Evolutionary conservation across 2,888 invertebrate genomes (phyloP), one percentile per base, ranked within the genome.

Genomic region (Plemyria rubiginata): DNA sequence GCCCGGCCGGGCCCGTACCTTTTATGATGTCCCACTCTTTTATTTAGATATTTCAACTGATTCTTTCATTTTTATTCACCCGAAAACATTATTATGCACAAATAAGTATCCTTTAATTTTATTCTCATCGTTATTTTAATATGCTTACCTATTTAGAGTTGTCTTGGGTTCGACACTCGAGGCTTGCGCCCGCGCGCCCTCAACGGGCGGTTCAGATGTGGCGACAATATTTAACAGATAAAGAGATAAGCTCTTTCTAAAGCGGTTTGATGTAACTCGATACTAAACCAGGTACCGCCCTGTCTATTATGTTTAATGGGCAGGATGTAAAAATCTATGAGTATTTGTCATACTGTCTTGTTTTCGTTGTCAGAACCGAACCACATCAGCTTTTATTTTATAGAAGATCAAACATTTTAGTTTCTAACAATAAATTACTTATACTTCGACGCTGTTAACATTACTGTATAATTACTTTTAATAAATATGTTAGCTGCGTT

Each of bases 11-110:
- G 69, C 71, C 54, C 79, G 75, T 73, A 77, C 82, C 80, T 85
- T 87, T 87, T 87, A 88, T 88, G 85, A 87, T 80, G 77, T 77
- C 80, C 79, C 75, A 38, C 36, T 38, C 36, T 38, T 90, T 90
- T 91, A 90, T 90, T 90, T 87, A 88, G 85, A 88, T 88, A 90
- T 92, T 87, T 87, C 84, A 85, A 86, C 81, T 80, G 84, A 84
- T 83, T 84, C 86, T 81, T 84, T 88, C 89, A 88, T 90, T 90
- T 90, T 90, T 87, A 88, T 90, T 87, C 85, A 85, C 80, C 82
- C 78, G 76, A 86, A 87, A 84, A 83, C 87, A 86, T 88, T 89
- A 86, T 88, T 88, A 91, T 87, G 86, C 86, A 86, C 89, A 90
- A 87, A 88, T 88, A 90, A 87, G 82, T 87, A 86, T 82, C 80